Base-by-base conservation (phyloP, 2,113 vertebrate genomes). In the Ploceus nigricollis region DNA sequence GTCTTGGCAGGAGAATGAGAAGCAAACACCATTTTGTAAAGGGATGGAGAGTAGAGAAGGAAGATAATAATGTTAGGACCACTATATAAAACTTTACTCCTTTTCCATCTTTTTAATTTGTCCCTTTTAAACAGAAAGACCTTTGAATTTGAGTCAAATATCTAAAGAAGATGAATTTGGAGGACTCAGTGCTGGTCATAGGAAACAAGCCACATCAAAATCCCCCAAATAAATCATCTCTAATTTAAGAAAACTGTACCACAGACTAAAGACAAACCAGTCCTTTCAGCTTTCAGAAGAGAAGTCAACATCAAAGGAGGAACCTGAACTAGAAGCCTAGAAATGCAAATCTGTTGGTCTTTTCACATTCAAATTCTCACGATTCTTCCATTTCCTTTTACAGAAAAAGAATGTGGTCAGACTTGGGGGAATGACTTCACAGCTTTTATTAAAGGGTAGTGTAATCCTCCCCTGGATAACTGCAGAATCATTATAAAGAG, bases 181-280 rank as follows among this genome's bases (percentile, higher is more conserved):
- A 90, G 53, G 53, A 76, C 25, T 71, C 40, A 39, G 57, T 89
- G 30, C 65, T 87, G 82, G 76, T 81, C 69, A 57, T 8, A 96
- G 82, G 64, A 94, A 96, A 61, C 11, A 93, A 93, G 12, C 93
- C 96, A 96, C 90, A 95, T 92, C 69, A 93, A 96, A 94, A 79
- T 4, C 3, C 3, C 11, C 27, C 6, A 69, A 84, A 89, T 90
- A 96, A 96, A 93, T 95, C 65, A 93, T 45, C 53, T 92, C 76
- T 94, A 96, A 92, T 92, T 94, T 93, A 89, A 93, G 82, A 71
- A 93, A 94, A 81, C 90, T 81, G 17, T 70, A 80, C 75, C 90
- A 81, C 82, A 73, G 28, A 51, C 51, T 83, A 44, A 90, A 90
- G 85, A 96, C 92, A 96, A 92, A 92, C 72, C 61, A 90, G 61